Base-by-base conservation (phyloP, 2,888 invertebrate genomes). In the Chrysolina oricalcia region DNA sequence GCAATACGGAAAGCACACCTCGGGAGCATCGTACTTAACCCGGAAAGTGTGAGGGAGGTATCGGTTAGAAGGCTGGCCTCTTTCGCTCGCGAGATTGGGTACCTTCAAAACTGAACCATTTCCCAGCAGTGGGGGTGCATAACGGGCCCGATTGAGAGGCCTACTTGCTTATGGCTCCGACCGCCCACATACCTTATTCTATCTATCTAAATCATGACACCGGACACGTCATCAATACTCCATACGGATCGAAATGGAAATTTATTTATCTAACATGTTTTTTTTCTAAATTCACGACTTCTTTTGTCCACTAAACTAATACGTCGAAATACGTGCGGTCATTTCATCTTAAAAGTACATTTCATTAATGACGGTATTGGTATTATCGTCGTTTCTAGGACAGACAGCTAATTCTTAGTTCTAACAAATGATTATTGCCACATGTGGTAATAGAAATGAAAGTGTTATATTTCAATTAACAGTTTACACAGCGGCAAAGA, bases 401-500 rank as follows among this genome's bases (percentile, higher is more conserved):
- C 67, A 43, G 41, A 11, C 66, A 66, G 27, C 56, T 41, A 67
- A 64, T 72, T 71, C 5, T 50, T 41, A 50, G 27, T 69, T 70
- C n/a, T 69, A 35, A 59, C 27, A 64, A 70, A 70, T 62, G 21
- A 56, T 74, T 71, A 56, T 62, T 50, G 50, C 41, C 50, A 70
- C 59, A 69, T 74, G 59, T 63, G 40, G 63, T 21, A 65, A 50
- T 71, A 70, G 15, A 70, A 64, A 56, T 53, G 66, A 65, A 69
- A 69, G 74, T 74, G 64, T 64, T 64, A 67, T 59, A 59, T 63
- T 27, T 40, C 78, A 64, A 64, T 68, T 64, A 69, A 62, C n/a
- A 35, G 59, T 62, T 59, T 70, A 23, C 11, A 41, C 17, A 15
- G 17, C 17, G 76, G 72, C 73, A 73, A 77, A 77, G 74, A 72